Base-by-base conservation (phyloP, 2,888 invertebrate species). In the Cantharis rustica region DNA sequence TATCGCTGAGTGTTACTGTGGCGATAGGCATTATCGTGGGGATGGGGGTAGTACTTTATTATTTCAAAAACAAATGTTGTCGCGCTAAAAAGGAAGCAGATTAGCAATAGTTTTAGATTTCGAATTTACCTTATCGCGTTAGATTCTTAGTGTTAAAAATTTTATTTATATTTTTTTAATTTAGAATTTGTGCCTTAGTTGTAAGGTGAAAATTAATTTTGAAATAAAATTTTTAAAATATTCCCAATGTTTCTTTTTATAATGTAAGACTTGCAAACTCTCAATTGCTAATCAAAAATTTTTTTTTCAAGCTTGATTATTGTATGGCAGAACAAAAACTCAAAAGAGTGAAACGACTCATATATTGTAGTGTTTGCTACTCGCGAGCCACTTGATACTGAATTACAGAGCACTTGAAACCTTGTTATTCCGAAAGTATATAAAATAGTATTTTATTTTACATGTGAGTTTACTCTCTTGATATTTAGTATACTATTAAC, bases 1-100 rank as follows among this genome's bases (percentile, higher is more conserved):
- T 93, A 80, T 93, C 94, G 47, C 92, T 92, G 84, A 95, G 93
- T 71, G 91, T 93, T 77, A 92, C 93, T n/a, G 93, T 91, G 13
- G 93, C 92, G 27, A 89, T 95, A 77, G 90, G 93, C 74, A 91
- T 94, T 84, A 87, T 95, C 80, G 91, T 92, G 13, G 91, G 92
- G 77, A 90, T 92, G 10, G 90, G 92, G 71, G 92, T 90, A 69
- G 92, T 91, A 72, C 90, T 93, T 83, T 92, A 90, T 88, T 91
- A 90, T 86, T 88, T 89, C 5, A 88, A 88, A 76, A 90, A 88
- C 80, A 86, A 86, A 78, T 90, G 89, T 82, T 89, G 88, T 78
- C 72, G 69, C 66, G 70, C 20, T 66, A 74, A 77, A 15, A 74
- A 69, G 13, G 63, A 77, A 72, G 23, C 72, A n/a, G 69, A 61